Evolutionary conservation across 2,888 invertebrate genomes (phyloP).

Genomic region (Anorthoa munda): DNA sequence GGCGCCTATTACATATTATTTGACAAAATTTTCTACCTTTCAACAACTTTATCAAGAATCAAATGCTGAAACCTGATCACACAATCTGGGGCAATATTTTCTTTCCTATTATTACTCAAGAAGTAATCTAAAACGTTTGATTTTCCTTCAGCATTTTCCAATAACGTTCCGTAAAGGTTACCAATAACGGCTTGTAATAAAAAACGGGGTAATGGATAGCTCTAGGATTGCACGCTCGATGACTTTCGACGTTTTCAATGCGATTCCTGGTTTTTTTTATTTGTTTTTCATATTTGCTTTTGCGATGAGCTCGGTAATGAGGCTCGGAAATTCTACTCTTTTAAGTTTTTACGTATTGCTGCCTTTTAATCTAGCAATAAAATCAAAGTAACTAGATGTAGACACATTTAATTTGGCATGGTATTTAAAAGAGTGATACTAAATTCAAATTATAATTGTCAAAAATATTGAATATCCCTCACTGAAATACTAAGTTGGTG

Average conservation of each 20-base stretch:
- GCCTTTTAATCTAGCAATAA: no score
- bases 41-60: neutral
- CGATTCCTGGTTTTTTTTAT: neutral
- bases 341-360: no score
- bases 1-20: neutral
- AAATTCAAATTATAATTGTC: no score
- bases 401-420: no score
- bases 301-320: conserved; percentile 7
- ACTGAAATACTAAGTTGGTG: no score
- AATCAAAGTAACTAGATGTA: no score
- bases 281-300: neutral
- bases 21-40: neutral
- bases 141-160: conserved; percentile 22
- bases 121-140: conserved; percentile 17
- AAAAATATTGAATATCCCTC: no score
- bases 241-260: neutral
- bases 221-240: conserved; percentile 33
- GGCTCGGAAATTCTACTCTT: neutral
- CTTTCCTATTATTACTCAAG: neutral
- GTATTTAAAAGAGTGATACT: no score
- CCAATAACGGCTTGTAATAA: conserved; percentile 42
- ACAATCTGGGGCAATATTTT: conserved; percentile 3
- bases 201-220: conserved; percentile 21
- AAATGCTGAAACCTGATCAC: neutral
- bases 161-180: conserved; percentile 8